These are phyloP conservation scores for Tragelaphus strepsiceros DNA, from an alignment of 2,113 vertebrate genomes.

Conservation along the genomic window DNA sequence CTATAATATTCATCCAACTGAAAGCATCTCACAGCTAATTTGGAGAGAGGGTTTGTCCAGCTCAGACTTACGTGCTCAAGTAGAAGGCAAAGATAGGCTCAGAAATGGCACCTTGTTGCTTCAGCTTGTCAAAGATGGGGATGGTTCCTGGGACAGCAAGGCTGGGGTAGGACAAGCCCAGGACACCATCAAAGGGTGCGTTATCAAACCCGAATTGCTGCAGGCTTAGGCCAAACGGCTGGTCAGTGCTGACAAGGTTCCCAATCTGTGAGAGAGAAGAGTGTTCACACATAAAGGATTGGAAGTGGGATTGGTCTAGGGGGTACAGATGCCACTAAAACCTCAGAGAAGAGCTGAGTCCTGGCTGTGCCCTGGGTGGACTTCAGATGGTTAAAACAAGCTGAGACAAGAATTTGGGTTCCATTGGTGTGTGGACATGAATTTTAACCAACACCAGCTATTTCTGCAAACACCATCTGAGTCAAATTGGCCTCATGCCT, in stretches of 20 bases:
- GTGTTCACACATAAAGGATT: fast-evolving
- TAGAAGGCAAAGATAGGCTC: constrained; percentile 64
- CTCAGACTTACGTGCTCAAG: neutral
- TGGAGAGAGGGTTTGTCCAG: neutral
- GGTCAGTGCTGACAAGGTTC: fast-evolving
- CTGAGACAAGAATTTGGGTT: fast-evolving
- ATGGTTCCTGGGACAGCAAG: constrained; percentile 36
- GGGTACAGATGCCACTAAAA: no score
- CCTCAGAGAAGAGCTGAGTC: neutral
- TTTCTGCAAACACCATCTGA: fast-evolving
- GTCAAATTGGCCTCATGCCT: neutral
- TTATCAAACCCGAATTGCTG: constrained; percentile 44
- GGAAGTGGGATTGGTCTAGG: neutral
- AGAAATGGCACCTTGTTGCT: constrained; percentile 53
- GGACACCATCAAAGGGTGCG: constrained; percentile 70
- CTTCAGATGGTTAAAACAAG: no score
- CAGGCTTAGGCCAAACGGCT: constrained; percentile 76
- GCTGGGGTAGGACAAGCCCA: constrained; percentile 78
- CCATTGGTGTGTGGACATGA: fast-evolving
- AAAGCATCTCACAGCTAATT: neutral
- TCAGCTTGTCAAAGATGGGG: constrained; percentile 80
- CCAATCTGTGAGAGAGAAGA: constrained; percentile 41
- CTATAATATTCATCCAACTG: neutral
- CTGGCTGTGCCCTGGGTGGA: neutral
- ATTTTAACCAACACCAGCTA: no score